Evolutionary conservation across 2,113 vertebrate genomes (phyloP).

Genomic region (Hippopotamus amphibius): DNA sequence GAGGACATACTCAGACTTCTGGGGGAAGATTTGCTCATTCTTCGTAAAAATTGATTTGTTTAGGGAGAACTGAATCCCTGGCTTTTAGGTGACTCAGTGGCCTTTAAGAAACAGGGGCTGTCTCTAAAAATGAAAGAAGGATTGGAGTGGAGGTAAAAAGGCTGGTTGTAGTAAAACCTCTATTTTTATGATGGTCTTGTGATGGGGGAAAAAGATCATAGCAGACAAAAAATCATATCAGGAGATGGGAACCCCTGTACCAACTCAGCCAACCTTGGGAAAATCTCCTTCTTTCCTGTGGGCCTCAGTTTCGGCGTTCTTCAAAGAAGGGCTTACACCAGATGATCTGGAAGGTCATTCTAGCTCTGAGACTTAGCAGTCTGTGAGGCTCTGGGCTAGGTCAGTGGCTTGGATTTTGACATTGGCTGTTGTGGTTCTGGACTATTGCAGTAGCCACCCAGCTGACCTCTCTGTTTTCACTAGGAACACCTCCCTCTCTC

Average conservation of each 20-base stretch:
- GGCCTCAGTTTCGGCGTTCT: background rate
- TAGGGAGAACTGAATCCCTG: conserved; percentile 55
- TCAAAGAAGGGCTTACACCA: background rate
- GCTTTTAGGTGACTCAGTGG: conserved; percentile 48
- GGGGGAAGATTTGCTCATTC: conserved; percentile 58
- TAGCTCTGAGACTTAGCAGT: background rate
- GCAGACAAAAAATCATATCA: background rate
- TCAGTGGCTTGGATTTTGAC: background rate
- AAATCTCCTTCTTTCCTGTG: background rate
- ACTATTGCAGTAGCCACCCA: background rate
- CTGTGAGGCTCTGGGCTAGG: background rate
- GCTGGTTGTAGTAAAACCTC: background rate
- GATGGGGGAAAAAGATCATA: background rate
- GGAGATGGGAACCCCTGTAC: background rate
- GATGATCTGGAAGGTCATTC: background rate
- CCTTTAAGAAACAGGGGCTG: conserved; percentile 35
- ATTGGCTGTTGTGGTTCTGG: background rate
- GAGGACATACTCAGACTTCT: conserved; percentile 62
- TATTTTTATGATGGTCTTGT: background rate
- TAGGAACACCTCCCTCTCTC: background rate
- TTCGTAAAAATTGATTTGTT: conserved; percentile 74
- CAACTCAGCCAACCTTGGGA: background rate
- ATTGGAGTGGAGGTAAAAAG: background rate
- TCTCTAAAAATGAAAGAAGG: conserved; percentile 35
- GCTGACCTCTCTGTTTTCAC: background rate